These are phyloP conservation scores for Itoplectis maculator DNA, from an alignment of 2,888 invertebrate genomes.

Conservation along the genomic window DNA sequence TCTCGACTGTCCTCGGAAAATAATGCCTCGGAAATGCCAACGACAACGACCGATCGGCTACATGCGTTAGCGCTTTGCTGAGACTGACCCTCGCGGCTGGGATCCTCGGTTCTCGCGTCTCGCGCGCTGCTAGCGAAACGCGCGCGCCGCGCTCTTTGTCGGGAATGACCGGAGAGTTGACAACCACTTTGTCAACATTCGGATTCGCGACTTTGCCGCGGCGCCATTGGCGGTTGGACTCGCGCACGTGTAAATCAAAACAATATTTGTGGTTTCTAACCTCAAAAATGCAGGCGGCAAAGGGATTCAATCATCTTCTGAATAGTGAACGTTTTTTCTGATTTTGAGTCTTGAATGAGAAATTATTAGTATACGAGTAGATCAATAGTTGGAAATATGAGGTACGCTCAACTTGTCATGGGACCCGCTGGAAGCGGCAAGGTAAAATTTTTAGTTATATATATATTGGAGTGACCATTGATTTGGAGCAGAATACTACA, in stretches of 20 bases:
- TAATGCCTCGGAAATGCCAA: background rate
- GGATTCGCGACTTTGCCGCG: constrained; percentile 35
- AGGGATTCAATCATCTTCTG: background rate
- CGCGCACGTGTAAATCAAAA: constrained; percentile 32
- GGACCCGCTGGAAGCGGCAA: constrained; percentile 99
- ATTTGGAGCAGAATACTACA: too few relatives aligned
- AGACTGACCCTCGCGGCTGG: constrained; percentile 9
- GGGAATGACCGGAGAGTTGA: constrained; percentile 18
- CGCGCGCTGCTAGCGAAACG: background rate
- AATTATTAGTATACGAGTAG: background rate
- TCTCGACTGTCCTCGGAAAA: background rate
- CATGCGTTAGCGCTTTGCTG: background rate
- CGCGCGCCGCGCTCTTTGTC: constrained; percentile 2
- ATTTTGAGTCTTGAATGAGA: background rate
- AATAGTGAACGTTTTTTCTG: background rate
- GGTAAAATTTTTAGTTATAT: constrained; percentile 86
- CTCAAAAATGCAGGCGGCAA: constrained; percentile 6
- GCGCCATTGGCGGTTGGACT: constrained; percentile 26
- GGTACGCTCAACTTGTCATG: constrained; percentile 97
- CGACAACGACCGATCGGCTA: background rate
- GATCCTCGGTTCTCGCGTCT: background rate
- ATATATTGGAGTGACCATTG: too few relatives aligned
- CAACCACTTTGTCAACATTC: constrained; percentile 50
- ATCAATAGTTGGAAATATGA: constrained; percentile 86
- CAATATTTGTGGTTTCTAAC: constrained; percentile 14